phyloP scores from a whole-genome alignment of 2,797 vertebrate genomes.

The Cryptoblepharus egeriae region DNA sequence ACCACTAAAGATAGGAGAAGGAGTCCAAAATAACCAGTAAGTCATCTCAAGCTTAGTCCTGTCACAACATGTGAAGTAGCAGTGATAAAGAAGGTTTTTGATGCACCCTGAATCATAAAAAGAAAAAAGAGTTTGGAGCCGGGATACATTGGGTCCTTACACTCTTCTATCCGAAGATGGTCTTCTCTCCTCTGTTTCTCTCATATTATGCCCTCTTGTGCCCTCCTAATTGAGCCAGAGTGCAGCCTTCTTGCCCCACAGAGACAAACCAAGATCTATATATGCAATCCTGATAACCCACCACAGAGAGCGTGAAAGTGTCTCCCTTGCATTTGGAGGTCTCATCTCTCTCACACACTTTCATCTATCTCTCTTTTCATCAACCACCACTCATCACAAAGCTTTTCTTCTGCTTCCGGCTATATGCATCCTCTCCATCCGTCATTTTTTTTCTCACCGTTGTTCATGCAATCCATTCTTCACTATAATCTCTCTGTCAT shows the following conservation, averaged over 20 bases:
- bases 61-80: slow-evolving; percentile 2
- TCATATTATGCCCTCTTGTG: slow-evolving; percentile 10
- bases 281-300: neutral
- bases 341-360: neutral
- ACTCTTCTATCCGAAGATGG: neutral
- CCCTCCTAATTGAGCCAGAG: slow-evolving; percentile 1
- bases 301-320: neutral
- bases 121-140: slow-evolving; percentile 18
- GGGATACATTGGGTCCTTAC: slow-evolving; percentile 38
- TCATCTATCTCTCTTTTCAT: neutral
- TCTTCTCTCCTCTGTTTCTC: slow-evolving; percentile 29
- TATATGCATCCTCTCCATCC: neutral
- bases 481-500: neutral
- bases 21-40: slow-evolving; percentile 12
- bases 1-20: too few species aligned
- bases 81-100: slow-evolving; percentile 38
- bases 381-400: neutral
- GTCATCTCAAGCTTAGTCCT: slow-evolving; percentile 39
- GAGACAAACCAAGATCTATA: neutral
- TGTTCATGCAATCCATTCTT: slow-evolving; percentile 22
- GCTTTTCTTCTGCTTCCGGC: neutral
- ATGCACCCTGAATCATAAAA: slow-evolving; percentile 17
- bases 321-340: neutral
- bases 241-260: neutral
- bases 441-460: slow-evolving; percentile 41